Evolutionary conservation across 2,113 vertebrate species (phyloP), one percentile per base, ranked within the genome.

Genomic region (Synchiropus splendidus): DNA sequence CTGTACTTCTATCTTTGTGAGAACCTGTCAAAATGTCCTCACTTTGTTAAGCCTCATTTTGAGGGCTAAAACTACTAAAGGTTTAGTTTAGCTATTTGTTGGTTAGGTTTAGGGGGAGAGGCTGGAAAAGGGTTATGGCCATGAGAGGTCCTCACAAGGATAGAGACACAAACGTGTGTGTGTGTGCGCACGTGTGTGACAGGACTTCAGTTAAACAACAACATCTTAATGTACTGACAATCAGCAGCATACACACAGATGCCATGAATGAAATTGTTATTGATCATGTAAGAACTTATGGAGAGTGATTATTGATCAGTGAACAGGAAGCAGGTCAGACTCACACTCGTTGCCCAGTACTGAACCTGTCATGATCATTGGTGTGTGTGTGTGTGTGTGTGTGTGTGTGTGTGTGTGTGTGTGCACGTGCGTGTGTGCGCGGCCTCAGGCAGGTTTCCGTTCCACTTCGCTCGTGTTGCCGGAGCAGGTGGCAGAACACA

Each of bases 401-500:
- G 44, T 33, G 42, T 36, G 47, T 39, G 48, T 10, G 36, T 51
- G 51, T 54, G 52, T 51, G 54, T 52, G 38, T 51, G 56, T 44
- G 36, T 50, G 45, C 30, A 52, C 31, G 56, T 35, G 52, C 32
- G 40, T 31, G 51, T 39, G 49, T 48, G 48, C 42, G 39, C 6
- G 27, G 58, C 68, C 74, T 63, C 4, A 10, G 71, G 68, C 66
- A 58, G 51, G 53, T 70, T 76, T 78, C 63, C 54, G 56, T 70
- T 68, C 66, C 58, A 73, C 53, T 75, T 75, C 52, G 31, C 63
- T 71, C 56, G 53, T 66, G 58, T 61, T 45, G 58, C 70, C 36
- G 63, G 51, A 75, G 58, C 69, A 70, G 75, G 75, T 71, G 72
- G 64, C 51, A 45, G 45, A 27, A 48, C 43, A 44, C 45, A 64